phyloP scores from a whole-genome alignment of 2,113 vertebrate species.

The Gnathonemus longibarbis region DNA sequence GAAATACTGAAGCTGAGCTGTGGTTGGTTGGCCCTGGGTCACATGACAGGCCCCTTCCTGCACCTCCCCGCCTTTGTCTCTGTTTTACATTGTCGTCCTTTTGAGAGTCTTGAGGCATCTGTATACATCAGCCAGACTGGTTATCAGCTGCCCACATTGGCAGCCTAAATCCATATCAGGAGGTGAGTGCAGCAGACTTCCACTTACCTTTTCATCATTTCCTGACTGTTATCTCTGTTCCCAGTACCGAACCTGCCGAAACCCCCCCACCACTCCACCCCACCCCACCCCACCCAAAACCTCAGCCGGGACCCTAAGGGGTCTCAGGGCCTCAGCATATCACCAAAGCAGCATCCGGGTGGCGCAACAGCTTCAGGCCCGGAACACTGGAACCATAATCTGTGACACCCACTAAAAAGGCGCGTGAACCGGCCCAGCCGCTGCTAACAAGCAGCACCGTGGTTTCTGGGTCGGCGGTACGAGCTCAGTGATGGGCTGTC shows the following conservation, averaged over 20 bases:
- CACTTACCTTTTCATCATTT: background rate
- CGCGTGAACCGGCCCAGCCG: background rate
- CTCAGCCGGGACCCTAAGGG: background rate
- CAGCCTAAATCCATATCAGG: background rate
- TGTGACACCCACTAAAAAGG: background rate
- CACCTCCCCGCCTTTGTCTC: background rate
- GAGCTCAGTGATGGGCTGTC: background rate
- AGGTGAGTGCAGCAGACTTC: background rate
- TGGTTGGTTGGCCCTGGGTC: background rate
- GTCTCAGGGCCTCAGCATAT: background rate
- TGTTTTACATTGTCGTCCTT: background rate
- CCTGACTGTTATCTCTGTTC: background rate
- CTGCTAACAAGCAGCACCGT: background rate
- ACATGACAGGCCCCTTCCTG: background rate
- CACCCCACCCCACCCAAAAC: background rate
- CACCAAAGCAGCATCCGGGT: background rate
- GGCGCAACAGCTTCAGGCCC: background rate
- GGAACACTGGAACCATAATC: background rate
- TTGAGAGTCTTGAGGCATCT: background rate
- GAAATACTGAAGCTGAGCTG: background rate
- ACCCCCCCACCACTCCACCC: background rate
- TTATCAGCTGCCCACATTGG: background rate
- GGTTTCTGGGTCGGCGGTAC: background rate
- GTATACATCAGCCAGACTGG: background rate
- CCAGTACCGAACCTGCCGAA: background rate